phyloP scores from a whole-genome alignment of 2,113 vertebrate genomes.

The Athene noctua region DNA sequence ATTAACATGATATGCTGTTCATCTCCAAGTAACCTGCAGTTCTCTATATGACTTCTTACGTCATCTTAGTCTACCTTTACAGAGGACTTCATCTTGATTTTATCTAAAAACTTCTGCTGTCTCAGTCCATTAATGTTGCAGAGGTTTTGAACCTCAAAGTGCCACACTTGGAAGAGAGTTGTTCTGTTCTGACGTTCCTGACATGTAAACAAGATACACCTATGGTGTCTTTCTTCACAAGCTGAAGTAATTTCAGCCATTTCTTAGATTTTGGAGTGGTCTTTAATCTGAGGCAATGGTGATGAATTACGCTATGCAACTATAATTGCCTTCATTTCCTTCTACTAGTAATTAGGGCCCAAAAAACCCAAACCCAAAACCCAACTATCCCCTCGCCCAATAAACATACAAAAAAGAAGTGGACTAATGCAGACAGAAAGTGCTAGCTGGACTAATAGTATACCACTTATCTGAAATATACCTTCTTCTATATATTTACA shows the following conservation, averaged over 20 bases:
- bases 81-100: background rate
- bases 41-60: background rate
- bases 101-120: background rate
- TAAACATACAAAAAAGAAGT: background rate
- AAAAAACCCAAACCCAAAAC: background rate
- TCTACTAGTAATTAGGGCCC: background rate
- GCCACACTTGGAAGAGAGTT: background rate
- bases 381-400: fast-evolving
- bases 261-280: background rate
- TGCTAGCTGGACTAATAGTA: background rate
- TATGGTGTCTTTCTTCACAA: background rate
- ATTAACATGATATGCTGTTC: background rate
- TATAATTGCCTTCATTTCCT: background rate
- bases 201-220: background rate
- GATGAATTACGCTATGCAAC: background rate
- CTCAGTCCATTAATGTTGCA: background rate
- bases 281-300: background rate
- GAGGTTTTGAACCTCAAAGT: background rate
- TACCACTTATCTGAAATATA: background rate
- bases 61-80: background rate
- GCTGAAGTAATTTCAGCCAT: background rate
- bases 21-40: background rate
- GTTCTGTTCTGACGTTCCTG: background rate
- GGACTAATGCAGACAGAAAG: background rate
- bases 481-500: background rate